Evolutionary conservation across 2,797 vertebrate species (phyloP).

Genomic region (Microcaecilia unicolor): DNA sequence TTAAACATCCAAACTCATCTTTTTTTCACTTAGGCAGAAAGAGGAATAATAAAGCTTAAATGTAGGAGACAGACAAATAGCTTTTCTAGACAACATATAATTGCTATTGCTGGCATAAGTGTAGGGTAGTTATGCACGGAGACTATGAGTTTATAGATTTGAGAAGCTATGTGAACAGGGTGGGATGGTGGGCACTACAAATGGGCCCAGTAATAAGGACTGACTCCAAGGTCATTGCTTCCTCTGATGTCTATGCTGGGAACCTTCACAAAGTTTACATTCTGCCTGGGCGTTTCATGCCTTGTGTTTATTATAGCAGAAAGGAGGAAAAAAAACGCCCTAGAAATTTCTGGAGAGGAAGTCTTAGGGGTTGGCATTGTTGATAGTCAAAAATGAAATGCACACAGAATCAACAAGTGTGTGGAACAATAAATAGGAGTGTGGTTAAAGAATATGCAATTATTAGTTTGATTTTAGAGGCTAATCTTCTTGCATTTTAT

Average conservation of each 20-base stretch:
- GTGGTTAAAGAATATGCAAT: constrained; percentile 11
- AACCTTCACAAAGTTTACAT: constrained; percentile 51
- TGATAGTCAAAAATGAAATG: neutral
- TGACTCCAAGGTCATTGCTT: constrained; percentile 45
- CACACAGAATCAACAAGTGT: constrained; percentile 11
- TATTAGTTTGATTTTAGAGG: constrained; percentile 3
- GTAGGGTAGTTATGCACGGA: constrained; percentile 44
- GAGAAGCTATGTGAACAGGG: constrained; percentile 48
- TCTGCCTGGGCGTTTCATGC: constrained; percentile 35
- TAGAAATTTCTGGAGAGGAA: constrained; percentile 24
- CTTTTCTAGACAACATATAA: constrained; percentile 51
- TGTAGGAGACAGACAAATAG: constrained; percentile 40
- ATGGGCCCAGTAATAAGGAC: constrained; percentile 40
- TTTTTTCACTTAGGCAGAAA: constrained; percentile 45
- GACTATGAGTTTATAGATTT: constrained; percentile 43
- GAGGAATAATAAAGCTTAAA: constrained; percentile 22
- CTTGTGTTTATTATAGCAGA: constrained; percentile 30
- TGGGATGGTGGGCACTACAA: constrained; percentile 21
- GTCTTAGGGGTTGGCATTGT: neutral
- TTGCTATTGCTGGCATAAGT: constrained; percentile 49
- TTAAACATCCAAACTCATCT: constrained; percentile 46
- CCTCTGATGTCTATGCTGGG: constrained; percentile 47
- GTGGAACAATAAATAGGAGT: neutral
- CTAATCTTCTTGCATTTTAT: no score
- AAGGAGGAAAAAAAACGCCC: constrained; percentile 23